Base-by-base conservation (phyloP, 2,113 vertebrate species). In the Ursus arctos region DNA sequence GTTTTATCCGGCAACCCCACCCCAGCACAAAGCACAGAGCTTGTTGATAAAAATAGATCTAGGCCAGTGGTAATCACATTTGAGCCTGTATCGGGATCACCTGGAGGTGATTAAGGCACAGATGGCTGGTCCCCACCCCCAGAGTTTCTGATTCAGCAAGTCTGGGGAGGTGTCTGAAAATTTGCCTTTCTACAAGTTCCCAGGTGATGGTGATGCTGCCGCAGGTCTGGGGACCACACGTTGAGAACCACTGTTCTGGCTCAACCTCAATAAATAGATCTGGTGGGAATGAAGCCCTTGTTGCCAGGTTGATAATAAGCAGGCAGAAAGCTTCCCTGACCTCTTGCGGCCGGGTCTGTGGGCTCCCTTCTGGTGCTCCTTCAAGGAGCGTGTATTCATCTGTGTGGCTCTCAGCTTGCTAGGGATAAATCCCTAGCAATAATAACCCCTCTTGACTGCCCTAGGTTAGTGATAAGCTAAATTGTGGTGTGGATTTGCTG, bases 81-180 rank as follows among this genome's bases (percentile, higher is more conserved):
- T 87, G 65, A 59, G 57, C 3, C 9, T 47, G 57, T 31, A 95
- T 94, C 86, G 92, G 88, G 81, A 92, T 94, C 87, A 93, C 77
- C 82, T 91, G 94, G 84, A 88, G 67, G 40, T 95, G 77, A 95
- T 81, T 81, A 93, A 91, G 65, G 91, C 40, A 28, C 55, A 57
- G 57, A 15, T 22, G 65, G 71, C 82, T 65, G 24, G 33, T 67
- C 31, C 61, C 19, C 72, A 93, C 1, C 82, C 79, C 59, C n/a
- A 53, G 65, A 86, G 49, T 97, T 97, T 97, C 61, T 81, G 88
- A 91, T 92, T 97, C 85, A 77, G 74, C 74, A 72, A 69, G 47
- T 92, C 40, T 81, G 88, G 55, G 51, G 12, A 47, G 43, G 9
- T 47, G 49, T 51, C 61, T 31, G 72, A 49, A 83, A 90, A 95